Evolutionary conservation across 23 tunicate genomes (phyloP).

Genomic region (Styela clava): DNA sequence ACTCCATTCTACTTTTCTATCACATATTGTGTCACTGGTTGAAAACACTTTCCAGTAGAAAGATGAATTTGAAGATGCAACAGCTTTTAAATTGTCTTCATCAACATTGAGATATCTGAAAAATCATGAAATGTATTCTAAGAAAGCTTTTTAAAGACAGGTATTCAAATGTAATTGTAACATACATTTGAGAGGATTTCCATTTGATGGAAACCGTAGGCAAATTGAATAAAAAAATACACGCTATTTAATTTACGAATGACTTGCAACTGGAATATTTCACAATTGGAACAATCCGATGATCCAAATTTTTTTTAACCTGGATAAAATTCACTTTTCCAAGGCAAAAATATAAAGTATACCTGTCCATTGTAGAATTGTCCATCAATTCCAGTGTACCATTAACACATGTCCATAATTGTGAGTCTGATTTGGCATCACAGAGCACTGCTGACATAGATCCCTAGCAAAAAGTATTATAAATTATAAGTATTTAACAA

Average conservation of each 20-base stretch:
- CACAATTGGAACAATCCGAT: too few relatives aligned
- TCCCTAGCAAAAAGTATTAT: too few relatives aligned
- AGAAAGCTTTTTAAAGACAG: not conserved
- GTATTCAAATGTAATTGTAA: too few relatives aligned
- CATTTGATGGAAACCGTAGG: too few relatives aligned
- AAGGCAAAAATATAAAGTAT: too few relatives aligned
- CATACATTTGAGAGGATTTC: too few relatives aligned
- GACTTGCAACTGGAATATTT: too few relatives aligned
- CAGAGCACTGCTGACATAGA: not conserved
- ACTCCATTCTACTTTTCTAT: constrained; percentile 15
- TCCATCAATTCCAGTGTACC: constrained; percentile 3
- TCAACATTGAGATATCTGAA: not conserved
- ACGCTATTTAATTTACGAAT: too few relatives aligned
- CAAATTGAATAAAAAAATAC: too few relatives aligned
- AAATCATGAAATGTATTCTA: not conserved
- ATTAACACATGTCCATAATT: constrained; percentile 21
- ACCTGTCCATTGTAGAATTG: not conserved
- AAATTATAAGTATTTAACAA: too few relatives aligned
- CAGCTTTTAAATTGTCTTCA: not conserved
- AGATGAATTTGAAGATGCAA: not conserved
- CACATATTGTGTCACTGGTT: constrained; percentile 20
- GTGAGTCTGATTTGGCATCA: not conserved
- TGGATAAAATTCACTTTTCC: too few relatives aligned
- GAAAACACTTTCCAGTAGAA: constrained; percentile 8
- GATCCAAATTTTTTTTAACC: too few relatives aligned